These are phyloP conservation scores for Suricata suricatta DNA, from an alignment of 2,113 vertebrate species.

Conservation along the genomic window DNA sequence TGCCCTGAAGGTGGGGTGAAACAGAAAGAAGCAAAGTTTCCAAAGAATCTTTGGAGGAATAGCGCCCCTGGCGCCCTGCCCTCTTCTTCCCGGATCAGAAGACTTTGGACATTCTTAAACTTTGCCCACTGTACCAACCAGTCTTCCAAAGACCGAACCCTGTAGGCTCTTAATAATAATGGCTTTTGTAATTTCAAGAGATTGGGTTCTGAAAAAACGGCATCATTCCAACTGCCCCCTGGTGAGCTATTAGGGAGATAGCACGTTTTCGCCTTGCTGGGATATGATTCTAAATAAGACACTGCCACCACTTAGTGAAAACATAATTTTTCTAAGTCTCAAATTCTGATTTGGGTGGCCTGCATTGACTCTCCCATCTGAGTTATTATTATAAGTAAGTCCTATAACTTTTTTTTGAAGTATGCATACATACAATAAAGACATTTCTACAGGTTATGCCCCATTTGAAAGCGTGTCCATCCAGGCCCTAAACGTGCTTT, in stretches of 20 bases:
- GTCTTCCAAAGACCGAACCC: background rate
- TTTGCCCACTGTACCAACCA: background rate
- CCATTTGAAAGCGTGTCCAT: background rate
- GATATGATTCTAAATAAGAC: slow-evolving; percentile 20
- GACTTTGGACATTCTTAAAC: background rate
- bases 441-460: background rate
- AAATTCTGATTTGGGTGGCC: background rate
- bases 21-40: background rate
- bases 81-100: background rate
- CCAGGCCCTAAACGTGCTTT: background rate
- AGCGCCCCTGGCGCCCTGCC: background rate
- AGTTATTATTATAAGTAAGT: background rate
- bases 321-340: slow-evolving; percentile 20
- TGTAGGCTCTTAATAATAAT: slow-evolving; percentile 39
- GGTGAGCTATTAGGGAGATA: background rate
- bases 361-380: background rate
- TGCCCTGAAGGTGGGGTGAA: background rate
- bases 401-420: background rate
- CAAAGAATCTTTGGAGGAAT: background rate
- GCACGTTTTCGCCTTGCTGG: background rate
- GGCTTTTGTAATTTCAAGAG: slow-evolving; percentile 43
- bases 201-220: slow-evolving; percentile 19
- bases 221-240: slow-evolving; percentile 36
- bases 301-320: slow-evolving; percentile 16
- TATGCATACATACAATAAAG: background rate